Conservation (phyloP, 92 coral and sea anemone species). For the Virgularia gustaviana region DNA sequence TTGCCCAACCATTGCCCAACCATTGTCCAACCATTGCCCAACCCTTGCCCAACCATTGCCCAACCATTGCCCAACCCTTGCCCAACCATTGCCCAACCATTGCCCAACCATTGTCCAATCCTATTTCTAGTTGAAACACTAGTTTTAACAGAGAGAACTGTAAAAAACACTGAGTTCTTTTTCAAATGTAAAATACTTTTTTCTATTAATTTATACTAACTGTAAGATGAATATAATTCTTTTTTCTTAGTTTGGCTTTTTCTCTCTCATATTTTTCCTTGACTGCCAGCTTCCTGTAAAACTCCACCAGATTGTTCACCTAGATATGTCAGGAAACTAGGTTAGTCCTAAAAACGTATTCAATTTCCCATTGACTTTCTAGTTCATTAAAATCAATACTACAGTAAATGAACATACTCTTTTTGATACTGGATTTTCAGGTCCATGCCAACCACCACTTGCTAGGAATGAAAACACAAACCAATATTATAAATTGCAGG, state of each 20-base stretch:
- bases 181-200: background rate
- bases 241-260: slow-evolving; percentile 72
- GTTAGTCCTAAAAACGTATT: background rate
- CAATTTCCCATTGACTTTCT: background rate
- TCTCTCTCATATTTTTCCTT: slow-evolving; percentile 89
- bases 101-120: background rate
- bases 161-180: background rate
- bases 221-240: slow-evolving; percentile 71
- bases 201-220: background rate
- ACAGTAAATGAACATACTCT: slow-evolving; percentile 55
- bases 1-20: too few species aligned
- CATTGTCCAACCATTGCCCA: too few species aligned
- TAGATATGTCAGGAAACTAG: too few species aligned
- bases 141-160: background rate
- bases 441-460: slow-evolving; percentile 98
- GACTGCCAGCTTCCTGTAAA: slow-evolving; percentile 87
- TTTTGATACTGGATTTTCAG: slow-evolving; percentile 78
- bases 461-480: too few species aligned
- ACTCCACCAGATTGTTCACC: slow-evolving; percentile 86
- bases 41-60: too few species aligned
- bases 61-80: too few species aligned
- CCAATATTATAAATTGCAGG: background rate
- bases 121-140: background rate
- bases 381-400: background rate
- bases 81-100: too few species aligned